Evolutionary conservation across 2,888 invertebrate species (phyloP).

Genomic region (Chironomus tentans): DNA sequence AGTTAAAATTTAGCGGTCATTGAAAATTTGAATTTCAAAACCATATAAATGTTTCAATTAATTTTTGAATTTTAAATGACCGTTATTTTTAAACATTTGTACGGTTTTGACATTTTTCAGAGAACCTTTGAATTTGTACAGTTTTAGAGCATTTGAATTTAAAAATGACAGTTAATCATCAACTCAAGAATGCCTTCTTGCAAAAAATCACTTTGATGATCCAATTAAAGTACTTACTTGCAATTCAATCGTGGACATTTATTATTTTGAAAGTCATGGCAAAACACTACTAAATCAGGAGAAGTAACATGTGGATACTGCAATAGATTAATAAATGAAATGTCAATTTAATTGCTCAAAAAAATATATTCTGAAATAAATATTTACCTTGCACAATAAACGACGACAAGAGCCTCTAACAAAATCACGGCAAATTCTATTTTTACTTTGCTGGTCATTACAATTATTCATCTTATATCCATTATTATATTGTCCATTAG

Average conservation of each 20-base stretch:
- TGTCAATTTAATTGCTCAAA: background rate
- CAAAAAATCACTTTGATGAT: no score
- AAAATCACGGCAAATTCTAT: conserved; percentile 48
- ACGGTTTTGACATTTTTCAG: no score
- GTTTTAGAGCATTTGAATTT: no score
- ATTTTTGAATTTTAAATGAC: no score
- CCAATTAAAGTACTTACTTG: conserved; percentile 36
- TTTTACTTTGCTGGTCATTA: background rate
- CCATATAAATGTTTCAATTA: background rate
- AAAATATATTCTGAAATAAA: background rate
- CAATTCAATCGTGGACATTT: conserved; percentile 64
- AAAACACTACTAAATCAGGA: conserved; percentile 42
- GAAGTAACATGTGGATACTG: conserved; percentile 33
- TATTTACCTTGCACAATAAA: conserved; percentile 31
- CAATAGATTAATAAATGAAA: conserved; percentile 12
- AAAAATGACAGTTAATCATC: no score
- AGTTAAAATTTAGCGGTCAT: no score
- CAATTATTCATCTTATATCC: background rate
- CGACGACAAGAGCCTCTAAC: conserved; percentile 48
- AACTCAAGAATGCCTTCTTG: no score
- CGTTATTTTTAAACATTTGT: no score
- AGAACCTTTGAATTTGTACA: no score
- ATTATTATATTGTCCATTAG: background rate
- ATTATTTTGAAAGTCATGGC: conserved; percentile 64
- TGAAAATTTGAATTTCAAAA: background rate